phyloP scores from a whole-genome alignment of 2,797 vertebrate genomes.

The Galagoides demidoff region DNA sequence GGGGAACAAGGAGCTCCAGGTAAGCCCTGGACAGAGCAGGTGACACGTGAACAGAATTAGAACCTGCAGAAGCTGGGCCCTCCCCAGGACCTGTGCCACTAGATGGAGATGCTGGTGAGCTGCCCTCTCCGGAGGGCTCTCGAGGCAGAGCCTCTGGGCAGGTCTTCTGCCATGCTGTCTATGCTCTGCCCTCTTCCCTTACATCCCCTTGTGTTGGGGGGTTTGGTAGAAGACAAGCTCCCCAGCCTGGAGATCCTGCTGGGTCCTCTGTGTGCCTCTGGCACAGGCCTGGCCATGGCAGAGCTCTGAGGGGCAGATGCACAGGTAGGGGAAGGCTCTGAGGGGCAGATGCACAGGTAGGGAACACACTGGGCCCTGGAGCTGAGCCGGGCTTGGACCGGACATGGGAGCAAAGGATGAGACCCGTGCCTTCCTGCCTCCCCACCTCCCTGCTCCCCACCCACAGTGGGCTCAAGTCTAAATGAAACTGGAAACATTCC shows the following conservation, averaged over 20 bases:
- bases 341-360: too few relatives aligned
- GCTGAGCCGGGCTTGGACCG: neutral
- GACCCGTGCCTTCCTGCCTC: neutral
- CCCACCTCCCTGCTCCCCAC: neutral
- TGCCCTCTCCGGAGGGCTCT: neutral
- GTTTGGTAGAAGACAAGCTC: neutral
- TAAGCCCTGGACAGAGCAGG: constrained; percentile 75
- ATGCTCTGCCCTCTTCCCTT: accelerated
- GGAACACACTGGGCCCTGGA: neutral
- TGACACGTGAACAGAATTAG: neutral
- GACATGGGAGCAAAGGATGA: neutral
- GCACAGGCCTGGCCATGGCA: neutral
- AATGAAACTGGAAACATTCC: too few relatives aligned
- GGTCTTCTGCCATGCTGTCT: neutral
- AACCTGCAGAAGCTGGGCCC: neutral
- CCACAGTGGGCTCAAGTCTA: neutral
- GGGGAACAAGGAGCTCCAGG: constrained; percentile 92
- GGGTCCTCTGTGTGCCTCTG: neutral
- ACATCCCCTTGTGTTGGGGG: accelerated
- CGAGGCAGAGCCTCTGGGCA: neutral
- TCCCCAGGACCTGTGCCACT: neutral
- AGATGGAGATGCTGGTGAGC: neutral
- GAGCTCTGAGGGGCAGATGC: too few relatives aligned
- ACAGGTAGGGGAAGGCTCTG: too few relatives aligned
- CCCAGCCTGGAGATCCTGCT: neutral